Evolutionary conservation across 2,797 vertebrate species (phyloP).

Genomic region (Typhlichthys eigenmanni): DNA sequence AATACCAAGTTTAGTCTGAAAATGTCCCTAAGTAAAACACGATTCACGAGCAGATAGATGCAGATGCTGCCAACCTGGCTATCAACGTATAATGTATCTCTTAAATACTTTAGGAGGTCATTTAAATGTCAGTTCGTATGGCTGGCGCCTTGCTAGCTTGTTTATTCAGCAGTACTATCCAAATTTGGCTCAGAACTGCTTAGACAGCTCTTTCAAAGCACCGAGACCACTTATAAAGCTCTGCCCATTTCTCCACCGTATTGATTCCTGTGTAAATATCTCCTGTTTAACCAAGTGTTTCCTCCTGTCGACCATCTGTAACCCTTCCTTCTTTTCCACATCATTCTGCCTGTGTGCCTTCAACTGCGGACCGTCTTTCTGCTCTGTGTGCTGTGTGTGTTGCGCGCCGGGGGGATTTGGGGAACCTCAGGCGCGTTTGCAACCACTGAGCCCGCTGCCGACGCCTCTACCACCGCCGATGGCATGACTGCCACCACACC

Average conservation of each 20-base stretch:
- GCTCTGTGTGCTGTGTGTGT: constrained; percentile 26
- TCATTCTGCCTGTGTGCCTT: constrained; percentile 20
- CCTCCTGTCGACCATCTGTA: constrained; percentile 27
- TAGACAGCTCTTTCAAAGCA: no score
- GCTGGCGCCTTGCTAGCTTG: no score
- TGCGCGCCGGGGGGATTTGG: constrained; percentile 30
- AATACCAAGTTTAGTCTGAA: no score
- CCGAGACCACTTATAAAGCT: no score
- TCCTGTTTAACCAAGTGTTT: constrained; percentile 5
- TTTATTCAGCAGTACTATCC: no score
- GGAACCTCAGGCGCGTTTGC: constrained; percentile 89
- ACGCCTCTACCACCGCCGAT: constrained; percentile 86
- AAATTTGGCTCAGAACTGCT: no score
- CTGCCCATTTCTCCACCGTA: not conserved
- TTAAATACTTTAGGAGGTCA: no score
- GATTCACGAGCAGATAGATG: no score
- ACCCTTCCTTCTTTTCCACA: constrained; percentile 24
- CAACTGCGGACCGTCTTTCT: constrained; percentile 17
- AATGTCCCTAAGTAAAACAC: no score
- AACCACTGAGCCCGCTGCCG: constrained; percentile 86
- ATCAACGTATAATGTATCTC: no score
- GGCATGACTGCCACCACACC: constrained; percentile 79
- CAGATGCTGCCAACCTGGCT: no score
- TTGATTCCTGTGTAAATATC: not conserved
- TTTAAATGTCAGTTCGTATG: no score